Evolutionary conservation across 2,797 vertebrate species (phyloP), one percentile per base, ranked within the genome.

Genomic region (Epinephelus malabaricus): DNA sequence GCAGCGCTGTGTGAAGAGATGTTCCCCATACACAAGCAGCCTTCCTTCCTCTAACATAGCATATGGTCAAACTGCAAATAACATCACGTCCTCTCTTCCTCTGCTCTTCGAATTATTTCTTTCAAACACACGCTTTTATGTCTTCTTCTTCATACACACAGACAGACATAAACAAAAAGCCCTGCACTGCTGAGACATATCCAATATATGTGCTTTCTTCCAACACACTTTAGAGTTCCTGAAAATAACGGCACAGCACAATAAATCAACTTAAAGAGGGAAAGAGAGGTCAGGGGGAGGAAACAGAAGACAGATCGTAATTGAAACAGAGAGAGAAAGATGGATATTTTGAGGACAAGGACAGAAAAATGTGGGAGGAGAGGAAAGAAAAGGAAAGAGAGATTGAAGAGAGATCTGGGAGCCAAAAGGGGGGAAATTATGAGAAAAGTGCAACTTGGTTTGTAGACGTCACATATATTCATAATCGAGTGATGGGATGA

Each of bases 241-340:
- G 55, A 73, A 62, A 65, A 81, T 40, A 79, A 72, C 58, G 61
- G 76, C 68, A 18, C 30, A 3, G 53, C 0, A 19, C 34, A 30
- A 82, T 90, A 87, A 85, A 91, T 88, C 73, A 70, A 64, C 55
- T 65, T 46, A 27, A 66, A 75, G 65, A 62, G 30, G 64, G 50
- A 69, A 68, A 51, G 55, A 60, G 72, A 56, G 76, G 79, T 79
- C 79, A 76, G 45, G 63, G 79, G 79, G 74, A 80, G 78, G 64
- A 73, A 81, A 79, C 2, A 14, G 19, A 53, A 55, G 66, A 78
- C 53, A 27, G 71, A 79, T 23, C 0, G 15, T 21, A 23, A 62
- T 54, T 62, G 47, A 69, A 82, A 81, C 4, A 0, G 3, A 71
- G 38, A 50, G 18, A 53, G 66, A 66, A 8, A 70, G 68, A 81